phyloP scores from a whole-genome alignment of 2,113 vertebrate genomes.

The Rhynchomys soricoides region DNA sequence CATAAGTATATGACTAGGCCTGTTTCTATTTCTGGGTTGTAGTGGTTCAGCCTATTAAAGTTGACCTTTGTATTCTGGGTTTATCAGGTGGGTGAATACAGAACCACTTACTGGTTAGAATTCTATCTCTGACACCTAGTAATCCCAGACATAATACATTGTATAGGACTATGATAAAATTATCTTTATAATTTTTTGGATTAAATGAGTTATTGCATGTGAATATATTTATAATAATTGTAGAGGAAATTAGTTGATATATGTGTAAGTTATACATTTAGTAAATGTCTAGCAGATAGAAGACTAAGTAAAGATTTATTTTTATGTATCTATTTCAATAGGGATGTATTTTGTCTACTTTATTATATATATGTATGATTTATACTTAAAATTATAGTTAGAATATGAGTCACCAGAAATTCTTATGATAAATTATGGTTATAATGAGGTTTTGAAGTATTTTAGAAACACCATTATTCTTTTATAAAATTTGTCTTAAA shows the following conservation, averaged over 20 bases:
- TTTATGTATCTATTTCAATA: slow-evolving; percentile 2
- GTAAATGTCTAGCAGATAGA: neutral
- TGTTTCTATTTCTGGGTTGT: neutral
- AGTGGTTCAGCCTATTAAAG: neutral
- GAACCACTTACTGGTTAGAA: neutral
- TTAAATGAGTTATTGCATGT: neutral
- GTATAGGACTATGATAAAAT: neutral
- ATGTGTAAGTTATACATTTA: neutral
- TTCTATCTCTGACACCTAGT: neutral
- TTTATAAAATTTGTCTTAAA: slow-evolving; percentile 5
- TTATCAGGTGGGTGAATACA: neutral
- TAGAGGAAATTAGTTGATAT: neutral
- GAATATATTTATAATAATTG: neutral
- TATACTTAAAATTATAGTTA: slow-evolving; percentile 29
- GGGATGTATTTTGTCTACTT: slow-evolving; percentile 22
- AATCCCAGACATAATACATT: slow-evolving; percentile 1
- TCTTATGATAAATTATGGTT: neutral
- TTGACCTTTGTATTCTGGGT: neutral
- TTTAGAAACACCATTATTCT: slow-evolving; percentile 43
- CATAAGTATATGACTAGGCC: neutral
- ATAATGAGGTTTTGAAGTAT: slow-evolving; percentile 19
- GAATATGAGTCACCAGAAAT: slow-evolving; percentile 9
- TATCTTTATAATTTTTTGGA: neutral
- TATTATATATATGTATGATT: neutral
- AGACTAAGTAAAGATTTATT: neutral